Base-by-base conservation (phyloP, 2,113 vertebrate genomes). In the Heptranchias perlo region DNA sequence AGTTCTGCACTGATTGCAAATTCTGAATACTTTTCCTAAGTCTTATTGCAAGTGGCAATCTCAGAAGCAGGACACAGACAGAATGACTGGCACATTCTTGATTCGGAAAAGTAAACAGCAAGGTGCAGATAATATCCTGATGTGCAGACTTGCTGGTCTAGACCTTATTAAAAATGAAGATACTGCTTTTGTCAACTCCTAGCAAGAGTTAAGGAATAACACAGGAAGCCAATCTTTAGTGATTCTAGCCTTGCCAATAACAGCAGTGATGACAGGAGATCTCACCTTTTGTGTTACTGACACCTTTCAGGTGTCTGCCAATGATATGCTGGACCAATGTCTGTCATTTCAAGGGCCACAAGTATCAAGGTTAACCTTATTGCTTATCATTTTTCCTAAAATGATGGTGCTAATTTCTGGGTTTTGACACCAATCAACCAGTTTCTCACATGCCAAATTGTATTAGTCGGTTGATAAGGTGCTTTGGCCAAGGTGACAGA, bases 341-440 rank as follows among this genome's bases (percentile, higher is more conserved):
- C 35, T n/a, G 31, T 62, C 54, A 92, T 92, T 31, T 28, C 84
- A 92, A 10, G n/a, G 35, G 89, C 16, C 21, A 21, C 35, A 64
- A 93, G 84, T 93, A 93, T 93, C 89, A 93, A 62, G 58, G 89
- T 64, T 93, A 93, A 93, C 58, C 58, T 93, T 47, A 82, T 82
- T 44, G 14, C 39, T 82, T 47, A 82, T 82, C 14, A 82, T 82
- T 18, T 82, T 47, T 21, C 39, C 21, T 47, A 82, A 82, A 82
- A 21, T 82, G 61, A 92, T n/a, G 1, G 87, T n/a, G 87, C 54
- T 92, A 92, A 92, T 92, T 93, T 93, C 89, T 39, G 21, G n/a
- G 35, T 39, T 93, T 64, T 93, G 89, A 44, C 35, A 93, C 89
- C 89, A 93, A 93, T 93, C 89, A 64, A 93, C 89, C 58, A 93